Evolutionary conservation across 2,113 vertebrate species (phyloP).

Genomic region (Gymnorhina tibicen): DNA sequence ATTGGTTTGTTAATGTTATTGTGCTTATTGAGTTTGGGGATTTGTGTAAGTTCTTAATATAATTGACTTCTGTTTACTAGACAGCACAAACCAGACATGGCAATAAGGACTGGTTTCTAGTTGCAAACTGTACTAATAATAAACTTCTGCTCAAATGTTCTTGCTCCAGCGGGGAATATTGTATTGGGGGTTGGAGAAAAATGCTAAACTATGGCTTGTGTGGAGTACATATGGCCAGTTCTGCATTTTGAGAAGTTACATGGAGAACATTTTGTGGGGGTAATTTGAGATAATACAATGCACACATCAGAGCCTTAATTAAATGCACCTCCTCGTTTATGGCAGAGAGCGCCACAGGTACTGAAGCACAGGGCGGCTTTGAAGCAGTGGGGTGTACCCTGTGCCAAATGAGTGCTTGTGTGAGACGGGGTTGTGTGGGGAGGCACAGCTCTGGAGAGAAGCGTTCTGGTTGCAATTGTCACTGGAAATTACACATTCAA

Average conservation of each 20-base stretch:
- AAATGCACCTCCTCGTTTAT: neutral
- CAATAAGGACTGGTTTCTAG: neutral
- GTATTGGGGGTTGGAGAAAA: neutral
- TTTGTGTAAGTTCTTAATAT: constrained; percentile 7
- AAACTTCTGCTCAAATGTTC: neutral
- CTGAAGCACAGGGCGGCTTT: neutral
- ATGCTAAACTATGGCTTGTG: neutral
- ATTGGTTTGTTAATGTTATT: constrained; percentile 34
- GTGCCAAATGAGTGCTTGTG: neutral
- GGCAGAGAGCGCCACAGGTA: neutral
- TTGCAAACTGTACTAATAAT: neutral
- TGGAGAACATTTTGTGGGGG: neutral
- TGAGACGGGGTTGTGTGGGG: neutral
- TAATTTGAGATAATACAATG: neutral
- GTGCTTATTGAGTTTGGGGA: constrained; percentile 6
- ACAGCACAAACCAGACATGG: neutral
- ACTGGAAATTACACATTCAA: neutral
- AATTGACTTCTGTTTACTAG: constrained; percentile 21
- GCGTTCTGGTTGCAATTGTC: neutral
- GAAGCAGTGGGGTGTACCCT: neutral
- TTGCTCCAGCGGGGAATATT: neutral
- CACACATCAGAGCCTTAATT: neutral
- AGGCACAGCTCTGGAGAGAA: neutral
- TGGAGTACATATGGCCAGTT: neutral
- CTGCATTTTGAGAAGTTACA: neutral